Percentiles rank a stretch among this genome's conserved stretches.
phyloP scores from a whole-genome alignment of 2,113 vertebrate genomes.

The Anseranas semipalmata region DNA sequence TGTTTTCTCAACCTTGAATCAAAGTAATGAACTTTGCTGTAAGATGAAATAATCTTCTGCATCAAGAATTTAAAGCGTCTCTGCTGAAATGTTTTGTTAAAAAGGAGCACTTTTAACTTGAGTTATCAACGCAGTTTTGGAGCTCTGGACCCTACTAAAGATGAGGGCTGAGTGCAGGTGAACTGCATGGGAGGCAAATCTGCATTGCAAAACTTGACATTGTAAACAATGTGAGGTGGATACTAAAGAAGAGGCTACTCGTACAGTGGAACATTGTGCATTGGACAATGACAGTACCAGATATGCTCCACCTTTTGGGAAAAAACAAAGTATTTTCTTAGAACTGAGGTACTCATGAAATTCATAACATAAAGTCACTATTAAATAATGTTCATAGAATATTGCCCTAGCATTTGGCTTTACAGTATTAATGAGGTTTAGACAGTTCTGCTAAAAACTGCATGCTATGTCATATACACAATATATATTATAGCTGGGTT shows the following conservation, averaged over 20 bases:
- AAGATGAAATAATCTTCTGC: not conserved
- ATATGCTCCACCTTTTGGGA: not conserved
- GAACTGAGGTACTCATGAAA: not conserved
- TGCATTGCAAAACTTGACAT: not conserved
- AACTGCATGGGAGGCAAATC: not conserved
- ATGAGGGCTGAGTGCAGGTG: not conserved
- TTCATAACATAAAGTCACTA: not conserved
- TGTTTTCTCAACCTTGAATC: not conserved
- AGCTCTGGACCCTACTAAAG: not conserved
- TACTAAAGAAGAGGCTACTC: not conserved
- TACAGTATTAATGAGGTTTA: not conserved
- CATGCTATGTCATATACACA: rapidly evolving
- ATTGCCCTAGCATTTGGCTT: not conserved
- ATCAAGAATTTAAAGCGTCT: not conserved
- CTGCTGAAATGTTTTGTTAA: not conserved
- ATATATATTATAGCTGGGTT: not conserved
- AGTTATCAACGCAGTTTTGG: not conserved
- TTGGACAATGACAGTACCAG: rapidly evolving
- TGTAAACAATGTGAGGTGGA: not conserved
- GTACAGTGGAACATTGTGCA: not conserved
- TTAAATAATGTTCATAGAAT: not conserved
- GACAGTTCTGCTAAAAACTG: not conserved
- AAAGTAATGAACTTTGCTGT: not conserved
- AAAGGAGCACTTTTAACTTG: not conserved
- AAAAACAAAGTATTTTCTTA: not conserved